These are phyloP conservation scores for Hylaeus anthracinus DNA, from an alignment of 1,140 invertebrate species.

Conservation along the genomic window DNA sequence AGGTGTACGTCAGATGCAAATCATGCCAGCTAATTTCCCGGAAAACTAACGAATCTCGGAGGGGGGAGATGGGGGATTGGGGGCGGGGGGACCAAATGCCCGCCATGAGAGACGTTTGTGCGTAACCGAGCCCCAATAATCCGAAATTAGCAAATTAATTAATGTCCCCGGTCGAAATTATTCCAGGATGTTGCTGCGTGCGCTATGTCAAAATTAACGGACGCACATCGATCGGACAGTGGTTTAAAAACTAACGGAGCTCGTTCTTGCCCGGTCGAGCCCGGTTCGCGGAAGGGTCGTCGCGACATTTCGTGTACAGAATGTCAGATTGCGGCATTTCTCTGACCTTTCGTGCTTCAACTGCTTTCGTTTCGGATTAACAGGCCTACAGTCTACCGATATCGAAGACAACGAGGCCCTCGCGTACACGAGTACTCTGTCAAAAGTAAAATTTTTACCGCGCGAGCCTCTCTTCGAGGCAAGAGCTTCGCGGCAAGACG, in stretches of 20 bases:
- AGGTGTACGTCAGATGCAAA: slow-evolving; percentile 79
- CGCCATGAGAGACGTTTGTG: slow-evolving; percentile 45
- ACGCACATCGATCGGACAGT: slow-evolving; percentile 13
- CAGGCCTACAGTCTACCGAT: neutral
- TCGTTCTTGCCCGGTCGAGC: neutral
- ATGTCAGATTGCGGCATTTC: slow-evolving; percentile 64
- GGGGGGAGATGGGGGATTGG: neutral
- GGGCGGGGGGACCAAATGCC: slow-evolving; percentile 25
- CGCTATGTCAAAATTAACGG: slow-evolving; percentile 14
- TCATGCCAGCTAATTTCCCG: slow-evolving; percentile 79
- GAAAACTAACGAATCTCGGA: slow-evolving; percentile 73
- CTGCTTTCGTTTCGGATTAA: neutral
- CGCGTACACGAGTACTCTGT: too few species aligned
- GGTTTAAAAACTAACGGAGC: slow-evolving; percentile 4
- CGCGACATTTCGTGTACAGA: slow-evolving; percentile 60
- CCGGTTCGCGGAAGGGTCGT: slow-evolving; percentile 12
- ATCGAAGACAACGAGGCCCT: neutral
- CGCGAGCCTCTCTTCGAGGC: too few species aligned
- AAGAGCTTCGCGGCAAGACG: neutral
- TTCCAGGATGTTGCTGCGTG: slow-evolving; percentile 23
- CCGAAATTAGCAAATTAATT: slow-evolving; percentile 63
- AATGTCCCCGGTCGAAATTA: slow-evolving; percentile 46
- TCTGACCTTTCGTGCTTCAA: slow-evolving; percentile 57
- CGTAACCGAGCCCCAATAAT: slow-evolving; percentile 57
- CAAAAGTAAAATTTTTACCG: too few species aligned